These are phyloP conservation scores for Fragum fragum DNA, from an alignment of 2,888 invertebrate genomes.

Conservation along the genomic window DNA sequence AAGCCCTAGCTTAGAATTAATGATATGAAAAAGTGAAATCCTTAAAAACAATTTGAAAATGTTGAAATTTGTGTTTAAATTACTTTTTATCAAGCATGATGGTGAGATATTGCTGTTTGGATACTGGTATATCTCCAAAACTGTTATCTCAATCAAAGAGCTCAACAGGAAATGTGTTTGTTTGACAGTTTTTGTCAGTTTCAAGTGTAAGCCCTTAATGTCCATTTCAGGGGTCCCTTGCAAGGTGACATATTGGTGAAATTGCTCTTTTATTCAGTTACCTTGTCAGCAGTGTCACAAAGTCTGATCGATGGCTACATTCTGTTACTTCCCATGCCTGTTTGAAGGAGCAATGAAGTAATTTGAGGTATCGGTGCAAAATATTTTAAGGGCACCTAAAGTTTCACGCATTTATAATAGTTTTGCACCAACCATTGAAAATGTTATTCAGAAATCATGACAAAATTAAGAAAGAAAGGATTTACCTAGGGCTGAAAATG, in stretches of 20 bases:
- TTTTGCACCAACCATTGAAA: neutral
- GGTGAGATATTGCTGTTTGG: no score
- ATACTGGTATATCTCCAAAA: neutral
- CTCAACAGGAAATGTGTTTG: slow-evolving; percentile 70
- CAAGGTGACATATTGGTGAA: slow-evolving; percentile 7
- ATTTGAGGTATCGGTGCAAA: neutral
- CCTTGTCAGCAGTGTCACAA: slow-evolving; percentile 1
- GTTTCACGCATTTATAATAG: neutral
- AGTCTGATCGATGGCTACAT: neutral
- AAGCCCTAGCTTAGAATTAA: no score
- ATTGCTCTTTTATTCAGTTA: slow-evolving; percentile 5
- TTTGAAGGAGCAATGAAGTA: neutral
- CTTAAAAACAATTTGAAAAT: no score
- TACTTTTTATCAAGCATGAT: no score
- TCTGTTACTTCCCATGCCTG: neutral
- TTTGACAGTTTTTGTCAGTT: slow-evolving; percentile 69
- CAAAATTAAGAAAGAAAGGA: neutral
- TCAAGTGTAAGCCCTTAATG: slow-evolving; percentile 46
- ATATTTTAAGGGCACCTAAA: neutral
- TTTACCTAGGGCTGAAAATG: neutral
- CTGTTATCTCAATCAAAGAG: slow-evolving; percentile 6
- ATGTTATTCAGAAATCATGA: slow-evolving; percentile 10
- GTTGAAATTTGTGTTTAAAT: no score
- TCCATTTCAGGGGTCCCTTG: slow-evolving; percentile 4
- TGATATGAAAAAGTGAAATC: no score